A percentile compares a stretch with the other conserved stretches of the same genome.
These are phyloP conservation scores for Lacerta bilineata DNA, from an alignment of 2,797 vertebrate species.

Conservation along the genomic window DNA sequence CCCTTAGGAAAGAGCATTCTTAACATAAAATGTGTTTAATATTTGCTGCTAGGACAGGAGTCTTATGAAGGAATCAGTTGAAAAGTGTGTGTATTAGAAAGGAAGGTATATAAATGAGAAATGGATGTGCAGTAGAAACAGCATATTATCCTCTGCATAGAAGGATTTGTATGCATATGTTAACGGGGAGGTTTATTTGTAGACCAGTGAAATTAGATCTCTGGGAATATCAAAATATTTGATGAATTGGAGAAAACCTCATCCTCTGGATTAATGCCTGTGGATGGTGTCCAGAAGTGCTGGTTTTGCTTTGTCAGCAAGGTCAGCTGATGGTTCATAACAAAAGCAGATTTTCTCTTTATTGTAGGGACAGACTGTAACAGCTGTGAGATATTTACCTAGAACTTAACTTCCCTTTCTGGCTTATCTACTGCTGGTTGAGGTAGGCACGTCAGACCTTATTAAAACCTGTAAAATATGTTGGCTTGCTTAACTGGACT, in stretches of 20 bases:
- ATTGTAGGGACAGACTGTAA: neutral
- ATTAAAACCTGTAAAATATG: constrained; percentile 44
- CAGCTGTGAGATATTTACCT: neutral
- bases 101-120: too few species aligned
- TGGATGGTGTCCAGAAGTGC: constrained; percentile 15
- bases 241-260: constrained; percentile 26
- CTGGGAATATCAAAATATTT: neutral
- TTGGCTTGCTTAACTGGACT: constrained; percentile 56
- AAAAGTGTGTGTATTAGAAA: constrained; percentile 41
- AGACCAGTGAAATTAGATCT: neutral
- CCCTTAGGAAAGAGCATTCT: neutral
- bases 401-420: neutral
- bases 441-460: constrained; percentile 48
- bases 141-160: neutral
- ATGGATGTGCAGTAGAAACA: neutral
- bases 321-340: neutral
- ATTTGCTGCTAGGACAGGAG: neutral
- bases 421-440: constrained; percentile 47
- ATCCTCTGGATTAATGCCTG: neutral
- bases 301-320: constrained; percentile 28
- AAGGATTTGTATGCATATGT: too few species aligned
- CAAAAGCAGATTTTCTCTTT: neutral
- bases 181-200: too few species aligned
- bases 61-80: constrained; percentile 59
- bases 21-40: neutral